Evolutionary conservation across 2,888 invertebrate genomes (phyloP).

Genomic region (Ephialtes manifestator): DNA sequence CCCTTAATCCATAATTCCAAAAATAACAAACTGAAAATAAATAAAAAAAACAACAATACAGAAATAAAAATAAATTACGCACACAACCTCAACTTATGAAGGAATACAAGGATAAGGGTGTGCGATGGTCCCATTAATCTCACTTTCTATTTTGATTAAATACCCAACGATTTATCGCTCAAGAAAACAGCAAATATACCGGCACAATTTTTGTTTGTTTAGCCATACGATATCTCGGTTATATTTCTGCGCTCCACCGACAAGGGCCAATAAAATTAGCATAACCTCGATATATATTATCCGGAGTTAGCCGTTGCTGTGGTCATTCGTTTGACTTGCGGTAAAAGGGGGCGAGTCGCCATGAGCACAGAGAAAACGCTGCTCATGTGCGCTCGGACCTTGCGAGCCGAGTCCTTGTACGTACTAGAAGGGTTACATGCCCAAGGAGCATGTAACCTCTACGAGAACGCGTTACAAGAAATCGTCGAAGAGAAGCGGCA

Average conservation of each 20-base stretch:
- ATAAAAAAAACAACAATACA: too few species aligned
- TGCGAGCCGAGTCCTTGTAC: conserved; percentile 58
- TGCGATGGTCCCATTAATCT: conserved; percentile 59
- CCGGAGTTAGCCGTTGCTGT: conserved; percentile 52
- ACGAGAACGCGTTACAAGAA: conserved; percentile 49
- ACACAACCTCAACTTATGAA: neutral
- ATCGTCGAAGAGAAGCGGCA: conserved; percentile 33
- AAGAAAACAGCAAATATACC: neutral
- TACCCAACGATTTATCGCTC: conserved; percentile 52
- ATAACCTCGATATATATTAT: conserved; percentile 80
- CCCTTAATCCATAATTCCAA: too few species aligned
- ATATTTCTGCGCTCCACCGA: conserved; percentile 57
- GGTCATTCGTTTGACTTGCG: conserved; percentile 46
- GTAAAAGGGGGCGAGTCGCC: conserved; percentile 52
- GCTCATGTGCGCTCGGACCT: conserved; percentile 19
- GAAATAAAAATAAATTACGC: too few species aligned
- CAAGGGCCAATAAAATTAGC: conserved; percentile 78
- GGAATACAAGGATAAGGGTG: neutral
- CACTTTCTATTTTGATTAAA: conserved; percentile 59
- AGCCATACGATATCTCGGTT: conserved; percentile 43
- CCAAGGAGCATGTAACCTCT: conserved; percentile 32
- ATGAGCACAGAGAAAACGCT: conserved; percentile 22
- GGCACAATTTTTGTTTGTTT: conserved; percentile 58
- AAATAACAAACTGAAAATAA: too few species aligned
- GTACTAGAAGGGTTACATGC: conserved; percentile 57